Evolutionary conservation across 2,113 vertebrate species (phyloP).

Genomic region (Silurus asotus): DNA sequence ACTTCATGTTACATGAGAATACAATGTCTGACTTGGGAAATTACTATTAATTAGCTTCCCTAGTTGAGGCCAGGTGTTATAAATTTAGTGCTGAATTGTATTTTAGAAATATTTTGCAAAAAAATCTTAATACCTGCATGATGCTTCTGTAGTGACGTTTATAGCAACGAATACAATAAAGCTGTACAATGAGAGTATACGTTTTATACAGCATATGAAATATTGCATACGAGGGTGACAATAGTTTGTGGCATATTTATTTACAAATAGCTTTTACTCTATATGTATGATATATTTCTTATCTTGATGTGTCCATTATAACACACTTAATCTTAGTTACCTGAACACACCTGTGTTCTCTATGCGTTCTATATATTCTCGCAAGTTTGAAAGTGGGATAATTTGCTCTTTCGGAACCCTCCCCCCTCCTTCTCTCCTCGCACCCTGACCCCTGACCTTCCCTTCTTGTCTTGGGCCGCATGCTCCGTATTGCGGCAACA

Average conservation of each 20-base stretch:
- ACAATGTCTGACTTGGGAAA: neutral
- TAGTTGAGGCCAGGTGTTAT: neutral
- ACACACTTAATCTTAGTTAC: neutral
- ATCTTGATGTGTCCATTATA: neutral
- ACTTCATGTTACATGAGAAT: neutral
- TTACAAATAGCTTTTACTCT: neutral
- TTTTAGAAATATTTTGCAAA: neutral
- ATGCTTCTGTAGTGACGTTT: neutral
- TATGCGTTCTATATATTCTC: neutral
- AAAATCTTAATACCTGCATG: neutral
- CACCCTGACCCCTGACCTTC: conserved; percentile 70
- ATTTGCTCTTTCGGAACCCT: conserved; percentile 33
- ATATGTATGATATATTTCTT: neutral
- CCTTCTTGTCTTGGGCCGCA: conserved; percentile 51
- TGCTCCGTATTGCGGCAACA: conserved; percentile 68
- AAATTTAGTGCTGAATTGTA: neutral
- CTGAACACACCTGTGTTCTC: neutral
- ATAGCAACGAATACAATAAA: neutral
- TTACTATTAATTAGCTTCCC: neutral
- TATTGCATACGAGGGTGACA: neutral
- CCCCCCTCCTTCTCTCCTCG: conserved; percentile 47
- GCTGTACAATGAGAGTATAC: neutral
- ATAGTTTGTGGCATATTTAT: neutral
- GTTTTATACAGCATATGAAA: neutral
- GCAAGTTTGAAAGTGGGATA: conserved; percentile 16